Evolutionary conservation across 2,113 vertebrate genomes (phyloP), one percentile per base, ranked within the genome.

Genomic region (Marcusenius ussheri): DNA sequence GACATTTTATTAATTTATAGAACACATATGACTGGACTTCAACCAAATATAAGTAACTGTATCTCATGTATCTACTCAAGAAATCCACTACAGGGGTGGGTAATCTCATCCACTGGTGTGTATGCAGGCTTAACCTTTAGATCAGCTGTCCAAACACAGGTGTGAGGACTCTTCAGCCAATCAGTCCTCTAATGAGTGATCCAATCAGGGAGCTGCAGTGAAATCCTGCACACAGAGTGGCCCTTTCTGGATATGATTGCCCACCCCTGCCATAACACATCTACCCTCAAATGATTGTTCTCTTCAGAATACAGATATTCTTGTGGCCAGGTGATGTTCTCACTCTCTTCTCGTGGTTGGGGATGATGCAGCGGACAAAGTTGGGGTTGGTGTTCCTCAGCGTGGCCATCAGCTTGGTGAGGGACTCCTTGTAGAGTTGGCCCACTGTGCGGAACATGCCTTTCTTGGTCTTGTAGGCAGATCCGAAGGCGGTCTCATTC

Each of bases 401-500:
- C 0, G 97, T 98, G 89, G 97, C 96, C 97, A 98, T 98, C 89
- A 98, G 96, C 88, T 97, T 97, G 77, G 97, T 95, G 90, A 98
- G 95, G 13, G 97, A 97, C 91, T 98, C 97, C 92, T 98, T 98
- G 93, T 98, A 98, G 24, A 98, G 97, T 88, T 98, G 97, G 0
- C 97, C 97, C 39, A 98, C 97, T 0, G 97, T 98, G 84, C 97
- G 96, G 94, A 98, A 98, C 97, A 98, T 98, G 74, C 97, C 97
- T 19, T 97, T 97, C 95, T 97, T 97, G 0, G 97, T 97, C 94
- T 97, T 97, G 91, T 98, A 99, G 0, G 98, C 96, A 0, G 98
- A 97, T 87, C 98, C 98, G 2, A 99, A 99, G 0, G 98, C 97
- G 0, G 98, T 99, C 94, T 99, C 98, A 0, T 97, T 98, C 96